Evolutionary conservation across 53 echinoderm and acorn worm genomes (phyloP).

Genomic region (Hippasteria phrygiana): DNA sequence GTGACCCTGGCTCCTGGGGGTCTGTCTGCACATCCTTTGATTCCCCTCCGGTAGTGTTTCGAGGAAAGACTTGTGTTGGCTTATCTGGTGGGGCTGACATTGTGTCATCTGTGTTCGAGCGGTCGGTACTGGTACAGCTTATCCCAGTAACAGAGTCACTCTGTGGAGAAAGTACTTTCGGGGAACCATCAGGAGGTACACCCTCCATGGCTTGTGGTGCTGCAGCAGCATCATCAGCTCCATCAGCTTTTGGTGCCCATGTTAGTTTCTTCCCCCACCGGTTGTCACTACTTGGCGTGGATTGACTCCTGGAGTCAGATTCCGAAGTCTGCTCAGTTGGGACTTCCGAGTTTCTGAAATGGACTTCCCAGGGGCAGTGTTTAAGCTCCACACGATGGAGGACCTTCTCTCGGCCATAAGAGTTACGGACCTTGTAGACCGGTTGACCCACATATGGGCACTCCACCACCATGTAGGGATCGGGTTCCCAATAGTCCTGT

Average conservation of each 20-base stretch:
- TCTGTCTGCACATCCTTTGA: not conserved
- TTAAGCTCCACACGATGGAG: slow-evolving; percentile 52
- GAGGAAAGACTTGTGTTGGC: not conserved
- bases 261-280: not conserved
- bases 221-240: not conserved
- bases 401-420: slow-evolving; percentile 20
- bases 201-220: not conserved
- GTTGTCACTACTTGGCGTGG: not conserved
- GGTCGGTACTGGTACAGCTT: too few species aligned
- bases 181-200: not conserved
- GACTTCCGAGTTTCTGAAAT: not conserved
- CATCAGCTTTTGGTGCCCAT: slow-evolving; percentile 8
- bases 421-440: slow-evolving; percentile 27
- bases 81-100: not conserved
- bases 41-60: not conserved
- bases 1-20: not conserved
- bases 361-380: slow-evolving; percentile 46
- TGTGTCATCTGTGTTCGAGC: not conserved
- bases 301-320: not conserved
- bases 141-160: not conserved
- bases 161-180: not conserved
- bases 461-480: slow-evolving; percentile 45
- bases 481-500: slow-evolving; percentile 49
- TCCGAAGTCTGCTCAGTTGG: not conserved
- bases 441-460: slow-evolving; percentile 23